phyloP scores from a whole-genome alignment of 2,113 vertebrate species.

The Uria aalge region DNA sequence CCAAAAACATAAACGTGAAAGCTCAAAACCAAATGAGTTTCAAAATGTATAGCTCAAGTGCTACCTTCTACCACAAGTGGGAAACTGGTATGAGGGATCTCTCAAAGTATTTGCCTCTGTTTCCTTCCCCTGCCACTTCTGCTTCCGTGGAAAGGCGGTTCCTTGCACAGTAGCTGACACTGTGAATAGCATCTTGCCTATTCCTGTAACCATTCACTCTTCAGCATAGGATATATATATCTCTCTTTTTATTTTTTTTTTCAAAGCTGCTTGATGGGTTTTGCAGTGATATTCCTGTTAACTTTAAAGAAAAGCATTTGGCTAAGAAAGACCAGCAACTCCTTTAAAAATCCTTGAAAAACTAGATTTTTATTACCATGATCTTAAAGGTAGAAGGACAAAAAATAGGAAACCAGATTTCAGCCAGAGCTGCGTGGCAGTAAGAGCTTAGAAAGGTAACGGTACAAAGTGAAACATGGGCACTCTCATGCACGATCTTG shows the following conservation, averaged over 20 bases:
- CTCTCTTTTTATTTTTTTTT: background rate
- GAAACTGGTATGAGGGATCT: background rate
- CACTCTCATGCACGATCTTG: background rate
- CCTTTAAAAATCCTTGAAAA: background rate
- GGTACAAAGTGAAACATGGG: background rate
- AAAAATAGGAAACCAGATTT: background rate
- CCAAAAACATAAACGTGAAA: background rate
- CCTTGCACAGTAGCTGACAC: background rate
- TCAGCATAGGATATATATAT: background rate
- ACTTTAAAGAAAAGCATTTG: background rate
- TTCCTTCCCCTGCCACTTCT: background rate
- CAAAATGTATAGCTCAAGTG: background rate
- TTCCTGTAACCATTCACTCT: background rate
- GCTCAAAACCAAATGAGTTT: background rate
- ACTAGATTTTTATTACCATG: background rate
- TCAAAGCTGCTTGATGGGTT: background rate
- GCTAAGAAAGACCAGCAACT: background rate
- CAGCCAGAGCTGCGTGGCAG: background rate
- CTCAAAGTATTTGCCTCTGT: background rate
- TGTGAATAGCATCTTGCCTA: background rate
- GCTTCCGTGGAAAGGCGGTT: background rate
- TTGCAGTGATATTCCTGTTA: background rate
- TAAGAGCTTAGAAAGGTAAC: background rate
- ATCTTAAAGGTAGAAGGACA: background rate
- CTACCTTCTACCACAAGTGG: background rate